phyloP scores from a whole-genome alignment of 2,797 vertebrate genomes.

The Cossypha niveicapilla region DNA sequence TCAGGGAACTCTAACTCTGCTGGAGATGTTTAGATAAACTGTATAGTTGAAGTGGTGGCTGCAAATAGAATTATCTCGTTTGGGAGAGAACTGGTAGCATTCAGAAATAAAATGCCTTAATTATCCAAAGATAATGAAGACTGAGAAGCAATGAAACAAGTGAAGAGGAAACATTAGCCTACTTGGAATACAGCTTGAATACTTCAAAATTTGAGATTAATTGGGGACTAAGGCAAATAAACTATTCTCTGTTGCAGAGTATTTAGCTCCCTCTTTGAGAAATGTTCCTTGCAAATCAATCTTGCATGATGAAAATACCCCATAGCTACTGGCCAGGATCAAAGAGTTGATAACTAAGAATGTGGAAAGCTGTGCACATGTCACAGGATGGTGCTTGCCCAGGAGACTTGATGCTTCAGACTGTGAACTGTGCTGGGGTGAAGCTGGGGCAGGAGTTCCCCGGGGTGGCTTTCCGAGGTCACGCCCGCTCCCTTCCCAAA shows the following conservation, averaged over 20 bases:
- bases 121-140: background rate
- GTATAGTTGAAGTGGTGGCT: background rate
- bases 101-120: background rate
- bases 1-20: background rate
- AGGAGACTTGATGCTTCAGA: conserved; percentile 8
- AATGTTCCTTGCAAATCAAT: conserved; percentile 33
- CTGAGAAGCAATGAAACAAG: background rate
- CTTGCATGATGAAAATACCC: conserved; percentile 18
- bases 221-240: conserved; percentile 18
- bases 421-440: background rate
- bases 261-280: conserved; percentile 32
- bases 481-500: background rate
- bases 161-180: background rate
- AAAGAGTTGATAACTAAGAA: conserved; percentile 26
- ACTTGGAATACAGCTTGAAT: background rate
- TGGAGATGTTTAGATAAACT: background rate
- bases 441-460: conserved; percentile 28
- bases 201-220: background rate
- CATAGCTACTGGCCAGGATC: conserved; percentile 5
- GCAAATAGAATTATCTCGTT: background rate
- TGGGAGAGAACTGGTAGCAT: background rate
- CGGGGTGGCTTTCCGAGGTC: conserved; percentile 2
- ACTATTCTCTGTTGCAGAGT: conserved; percentile 53
- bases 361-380: background rate
- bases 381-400: background rate